Conservation (phyloP, 2,888 invertebrate genomes). For the Leptogaster cylindrica region DNA sequence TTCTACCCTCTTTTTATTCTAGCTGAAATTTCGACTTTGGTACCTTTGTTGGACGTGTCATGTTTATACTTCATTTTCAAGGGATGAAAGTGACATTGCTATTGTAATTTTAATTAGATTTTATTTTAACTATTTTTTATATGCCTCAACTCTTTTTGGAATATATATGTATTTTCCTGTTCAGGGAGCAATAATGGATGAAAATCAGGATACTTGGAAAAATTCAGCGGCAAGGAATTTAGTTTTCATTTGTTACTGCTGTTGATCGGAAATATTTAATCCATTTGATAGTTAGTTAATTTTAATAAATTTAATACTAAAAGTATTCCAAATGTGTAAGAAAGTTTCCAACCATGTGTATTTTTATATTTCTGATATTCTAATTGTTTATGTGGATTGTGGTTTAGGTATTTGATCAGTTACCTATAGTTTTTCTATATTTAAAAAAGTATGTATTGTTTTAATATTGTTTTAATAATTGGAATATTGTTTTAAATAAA, state of each 20-base stretch:
- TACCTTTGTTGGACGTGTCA: conserved; percentile 42
- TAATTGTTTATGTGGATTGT: too few species aligned
- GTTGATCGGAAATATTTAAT: too few species aligned
- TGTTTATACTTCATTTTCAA: conserved; percentile 45
- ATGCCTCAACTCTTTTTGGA: background rate
- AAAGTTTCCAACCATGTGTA: too few species aligned
- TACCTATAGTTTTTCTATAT: too few species aligned
- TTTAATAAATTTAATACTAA: too few species aligned
- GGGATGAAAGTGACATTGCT: conserved; percentile 41
- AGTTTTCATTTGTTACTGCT: conserved; percentile 3
- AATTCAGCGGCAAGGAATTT: background rate
- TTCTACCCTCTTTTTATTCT: background rate
- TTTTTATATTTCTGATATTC: too few species aligned
- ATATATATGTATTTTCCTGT: background rate
- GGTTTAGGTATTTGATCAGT: too few species aligned
- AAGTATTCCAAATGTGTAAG: too few species aligned
- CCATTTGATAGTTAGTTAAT: too few species aligned
- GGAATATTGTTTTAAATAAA: too few species aligned
- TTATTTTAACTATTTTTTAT: conserved; percentile 22
- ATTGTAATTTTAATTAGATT: conserved; percentile 47
- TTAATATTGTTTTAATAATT: too few species aligned
- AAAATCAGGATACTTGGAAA: background rate
- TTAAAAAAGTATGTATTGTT: too few species aligned
- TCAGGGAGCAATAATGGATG: background rate
- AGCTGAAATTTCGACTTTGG: conserved; percentile 7